Percentiles rank a stretch among this genome's conserved stretches.
phyloP scores from a whole-genome alignment of 1,140 invertebrate species.

The Caerostris darwini region DNA sequence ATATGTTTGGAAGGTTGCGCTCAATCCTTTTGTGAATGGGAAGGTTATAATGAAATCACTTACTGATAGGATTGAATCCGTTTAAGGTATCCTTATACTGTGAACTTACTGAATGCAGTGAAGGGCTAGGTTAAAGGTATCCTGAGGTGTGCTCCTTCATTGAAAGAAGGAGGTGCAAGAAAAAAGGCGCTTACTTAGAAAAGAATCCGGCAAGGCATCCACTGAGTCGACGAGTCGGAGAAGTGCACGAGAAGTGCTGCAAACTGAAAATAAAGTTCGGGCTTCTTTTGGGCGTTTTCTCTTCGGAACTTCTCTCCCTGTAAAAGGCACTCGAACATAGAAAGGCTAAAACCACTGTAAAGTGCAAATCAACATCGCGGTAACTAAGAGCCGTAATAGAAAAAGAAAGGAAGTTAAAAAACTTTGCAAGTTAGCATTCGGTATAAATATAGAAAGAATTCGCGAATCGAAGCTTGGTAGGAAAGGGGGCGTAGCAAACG shows the following conservation, averaged over 20 bases:
- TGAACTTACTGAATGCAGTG: too few species aligned
- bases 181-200: too few species aligned
- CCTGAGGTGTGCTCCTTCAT: neutral
- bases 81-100: too few species aligned
- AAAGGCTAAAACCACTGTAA: conserved; percentile 20
- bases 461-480: conserved; percentile 20
- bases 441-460: conserved; percentile 65
- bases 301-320: neutral
- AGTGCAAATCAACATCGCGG: conserved; percentile 46
- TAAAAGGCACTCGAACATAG: conserved; percentile 48
- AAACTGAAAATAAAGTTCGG: neutral
- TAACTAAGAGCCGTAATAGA: neutral
- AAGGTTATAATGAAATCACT: too few species aligned
- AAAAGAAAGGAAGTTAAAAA: conserved; percentile 39
- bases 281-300: conserved; percentile 27
- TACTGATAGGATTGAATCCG: too few species aligned
- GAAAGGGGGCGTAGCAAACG: conserved; percentile 68
- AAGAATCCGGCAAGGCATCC: too few species aligned
- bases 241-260: neutral
- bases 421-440: conserved; percentile 21
- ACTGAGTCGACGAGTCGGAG: neutral
- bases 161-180: neutral
- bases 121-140: too few species aligned
- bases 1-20: too few species aligned
- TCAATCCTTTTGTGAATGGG: too few species aligned